phyloP scores from a whole-genome alignment of 2,797 vertebrate genomes.

The Pogonophryne albipinna region DNA sequence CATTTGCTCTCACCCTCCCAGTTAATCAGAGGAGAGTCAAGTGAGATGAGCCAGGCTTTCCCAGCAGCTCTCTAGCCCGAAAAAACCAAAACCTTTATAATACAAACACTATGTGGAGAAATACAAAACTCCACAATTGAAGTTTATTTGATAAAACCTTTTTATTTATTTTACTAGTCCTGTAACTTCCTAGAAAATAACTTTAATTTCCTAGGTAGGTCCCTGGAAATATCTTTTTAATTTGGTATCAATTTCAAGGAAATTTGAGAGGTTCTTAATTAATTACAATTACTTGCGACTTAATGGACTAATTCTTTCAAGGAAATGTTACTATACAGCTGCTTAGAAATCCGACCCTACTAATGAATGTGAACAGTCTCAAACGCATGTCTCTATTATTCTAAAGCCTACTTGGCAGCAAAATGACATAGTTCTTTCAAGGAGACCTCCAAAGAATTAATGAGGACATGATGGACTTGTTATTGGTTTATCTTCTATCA shows the following conservation, averaged over 20 bases:
- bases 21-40: conserved; percentile 69
- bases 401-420: neutral
- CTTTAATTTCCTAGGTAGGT: neutral
- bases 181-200: neutral
- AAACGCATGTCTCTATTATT: conserved; percentile 6
- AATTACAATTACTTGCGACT: neutral
- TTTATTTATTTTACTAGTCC: neutral
- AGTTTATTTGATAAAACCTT: neutral
- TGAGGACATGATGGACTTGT: neutral
- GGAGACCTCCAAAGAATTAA: conserved; percentile 1
- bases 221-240: neutral
- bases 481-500: neutral
- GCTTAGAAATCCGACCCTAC: neutral
- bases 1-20: conserved; percentile 65
- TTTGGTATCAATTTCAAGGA: conserved; percentile 3
- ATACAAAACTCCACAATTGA: conserved; percentile 8
- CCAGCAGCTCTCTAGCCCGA: conserved; percentile 29
- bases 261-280: neutral
- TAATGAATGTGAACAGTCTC: neutral
- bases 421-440: conserved; percentile 5
- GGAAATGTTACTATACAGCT: neutral
- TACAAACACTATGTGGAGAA: conserved; percentile 10
- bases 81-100: conserved; percentile 17
- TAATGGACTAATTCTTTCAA: neutral
- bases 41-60: conserved; percentile 64